A percentile compares a stretch with the other conserved stretches of the same genome.
Evolutionary conservation across 2,113 vertebrate genomes (phyloP).

Genomic region (Edolisoma coerulescens): DNA sequence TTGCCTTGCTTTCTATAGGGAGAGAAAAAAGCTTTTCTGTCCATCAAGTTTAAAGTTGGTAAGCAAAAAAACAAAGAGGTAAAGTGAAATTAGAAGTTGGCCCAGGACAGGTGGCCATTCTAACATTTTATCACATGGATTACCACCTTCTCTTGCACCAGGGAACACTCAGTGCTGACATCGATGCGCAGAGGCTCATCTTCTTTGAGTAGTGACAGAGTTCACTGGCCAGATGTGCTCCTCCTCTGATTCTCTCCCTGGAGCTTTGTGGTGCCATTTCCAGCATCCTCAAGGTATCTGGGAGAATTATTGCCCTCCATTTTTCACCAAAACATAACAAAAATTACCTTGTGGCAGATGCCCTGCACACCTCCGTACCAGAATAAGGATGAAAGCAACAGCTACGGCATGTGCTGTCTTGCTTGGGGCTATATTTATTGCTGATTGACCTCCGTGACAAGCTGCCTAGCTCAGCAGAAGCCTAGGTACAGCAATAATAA

Average conservation of each 20-base stretch:
- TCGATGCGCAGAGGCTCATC: background rate
- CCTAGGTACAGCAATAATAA: background rate
- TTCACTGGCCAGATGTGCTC: background rate
- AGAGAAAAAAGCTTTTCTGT: background rate
- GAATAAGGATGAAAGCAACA: background rate
- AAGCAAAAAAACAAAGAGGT: background rate
- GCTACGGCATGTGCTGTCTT: background rate
- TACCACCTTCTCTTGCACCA: background rate
- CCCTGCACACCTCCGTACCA: background rate
- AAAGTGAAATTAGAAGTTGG: background rate
- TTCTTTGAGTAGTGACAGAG: background rate
- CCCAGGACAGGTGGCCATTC: background rate
- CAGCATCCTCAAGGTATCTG: background rate
- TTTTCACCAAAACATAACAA: conserved; percentile 1
- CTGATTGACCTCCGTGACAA: background rate
- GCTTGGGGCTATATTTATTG: background rate
- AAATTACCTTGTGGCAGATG: background rate
- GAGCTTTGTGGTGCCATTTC: background rate
- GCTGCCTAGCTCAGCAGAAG: conserved; percentile 18
- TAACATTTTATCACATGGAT: background rate
- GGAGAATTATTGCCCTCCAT: background rate
- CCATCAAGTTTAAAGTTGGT: background rate
- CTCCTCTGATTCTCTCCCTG: background rate
- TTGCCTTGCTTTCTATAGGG: background rate
- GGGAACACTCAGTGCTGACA: background rate